Percentiles rank a stretch among this genome's conserved stretches.
These are phyloP conservation scores for Cephalopachus bancanus DNA, from an alignment of 2,797 vertebrate genomes.

Conservation along the genomic window DNA sequence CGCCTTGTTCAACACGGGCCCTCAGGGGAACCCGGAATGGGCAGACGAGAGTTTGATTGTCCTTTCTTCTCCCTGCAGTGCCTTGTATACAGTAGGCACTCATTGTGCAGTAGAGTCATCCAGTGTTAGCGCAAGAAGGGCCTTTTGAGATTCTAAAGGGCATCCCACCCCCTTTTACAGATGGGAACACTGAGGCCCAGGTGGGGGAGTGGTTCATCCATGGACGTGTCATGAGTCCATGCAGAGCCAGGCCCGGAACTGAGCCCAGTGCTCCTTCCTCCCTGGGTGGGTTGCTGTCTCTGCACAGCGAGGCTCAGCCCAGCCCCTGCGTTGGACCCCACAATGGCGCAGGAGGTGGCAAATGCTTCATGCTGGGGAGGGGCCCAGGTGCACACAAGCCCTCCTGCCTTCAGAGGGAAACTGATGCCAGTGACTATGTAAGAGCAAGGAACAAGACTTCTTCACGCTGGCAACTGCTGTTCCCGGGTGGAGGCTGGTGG, in stretches of 20 bases:
- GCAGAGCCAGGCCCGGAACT: not conserved
- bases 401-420: not conserved
- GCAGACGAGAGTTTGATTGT: fast-evolving
- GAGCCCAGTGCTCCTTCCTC: not conserved
- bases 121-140: not conserved
- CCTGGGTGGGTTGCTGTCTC: not conserved
- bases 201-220: fast-evolving
- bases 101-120: not conserved
- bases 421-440: not conserved
- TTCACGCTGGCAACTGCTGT: not conserved
- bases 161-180: not conserved
- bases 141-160: not conserved
- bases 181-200: not conserved
- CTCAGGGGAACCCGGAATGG: fast-evolving
- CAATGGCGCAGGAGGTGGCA: fast-evolving
- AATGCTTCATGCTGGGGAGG: not conserved
- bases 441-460: no score
- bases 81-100: not conserved
- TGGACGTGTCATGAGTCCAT: not conserved
- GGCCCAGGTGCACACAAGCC: not conserved
- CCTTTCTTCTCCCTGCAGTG: not conserved
- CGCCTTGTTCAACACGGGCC: not conserved
- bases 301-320: fast-evolving
- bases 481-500: not conserved
- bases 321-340: not conserved